phyloP scores from a whole-genome alignment of 2,888 invertebrate species.

The Dryobota labecula region DNA sequence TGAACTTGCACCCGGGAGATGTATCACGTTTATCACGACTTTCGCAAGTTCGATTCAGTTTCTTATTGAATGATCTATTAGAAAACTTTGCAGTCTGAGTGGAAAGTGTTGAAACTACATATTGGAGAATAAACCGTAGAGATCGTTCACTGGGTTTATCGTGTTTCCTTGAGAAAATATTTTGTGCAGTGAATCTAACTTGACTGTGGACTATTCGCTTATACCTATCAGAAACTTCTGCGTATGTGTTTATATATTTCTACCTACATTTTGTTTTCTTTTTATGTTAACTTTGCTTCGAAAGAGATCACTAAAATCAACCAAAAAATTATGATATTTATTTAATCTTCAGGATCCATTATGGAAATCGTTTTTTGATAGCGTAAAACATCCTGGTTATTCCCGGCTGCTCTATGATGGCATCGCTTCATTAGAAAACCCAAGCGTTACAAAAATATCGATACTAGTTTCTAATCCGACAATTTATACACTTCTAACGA shows the following conservation, averaged over 20 bases:
- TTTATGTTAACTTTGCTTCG: neutral
- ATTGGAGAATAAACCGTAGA: constrained; percentile 30
- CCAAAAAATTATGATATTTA: neutral
- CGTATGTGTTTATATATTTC: no score
- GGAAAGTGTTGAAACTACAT: constrained; percentile 29
- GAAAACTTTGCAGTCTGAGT: constrained; percentile 26
- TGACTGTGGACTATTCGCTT: neutral
- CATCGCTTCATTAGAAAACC: no score
- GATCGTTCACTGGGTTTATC: constrained; percentile 14
- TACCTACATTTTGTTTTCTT: neutral
- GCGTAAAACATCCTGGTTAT: no score
- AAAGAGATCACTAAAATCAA: neutral
- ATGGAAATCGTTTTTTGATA: neutral
- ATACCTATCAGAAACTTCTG: neutral
- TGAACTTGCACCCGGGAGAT: constrained; percentile 34
- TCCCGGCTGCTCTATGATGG: no score
- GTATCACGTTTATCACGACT: constrained; percentile 44
- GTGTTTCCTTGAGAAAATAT: constrained; percentile 5
- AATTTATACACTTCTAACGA: neutral
- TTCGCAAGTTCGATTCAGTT: constrained; percentile 61
- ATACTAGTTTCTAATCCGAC: neutral
- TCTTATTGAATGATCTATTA: constrained; percentile 60
- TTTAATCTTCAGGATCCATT: neutral
- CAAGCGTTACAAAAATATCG: neutral
- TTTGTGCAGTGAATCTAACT: constrained; percentile 17